phyloP scores from a whole-genome alignment of 2,888 invertebrate genomes.

The Eudasyphora cyanicolor region DNA sequence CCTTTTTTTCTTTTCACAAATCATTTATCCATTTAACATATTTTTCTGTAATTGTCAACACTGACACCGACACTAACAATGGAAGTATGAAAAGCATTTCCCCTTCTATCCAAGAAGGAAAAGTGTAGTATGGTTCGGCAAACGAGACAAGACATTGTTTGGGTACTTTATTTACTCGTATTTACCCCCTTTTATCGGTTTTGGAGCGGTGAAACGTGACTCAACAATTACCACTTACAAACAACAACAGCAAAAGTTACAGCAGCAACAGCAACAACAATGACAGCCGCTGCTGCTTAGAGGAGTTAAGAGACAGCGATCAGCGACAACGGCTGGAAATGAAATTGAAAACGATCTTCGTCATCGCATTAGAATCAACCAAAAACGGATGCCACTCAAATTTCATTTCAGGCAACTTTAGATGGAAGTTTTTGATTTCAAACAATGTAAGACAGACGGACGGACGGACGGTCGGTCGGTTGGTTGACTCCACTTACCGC shows the following conservation, averaged over 20 bases:
- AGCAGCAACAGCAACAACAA: conserved; percentile 33
- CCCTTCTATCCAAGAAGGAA: conserved; percentile 30
- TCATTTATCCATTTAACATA: too few species aligned
- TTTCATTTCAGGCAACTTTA: conserved; percentile 46
- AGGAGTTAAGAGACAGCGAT: too few species aligned
- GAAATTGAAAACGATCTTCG: conserved; percentile 58
- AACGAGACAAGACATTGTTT: background rate
- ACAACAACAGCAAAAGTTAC: conserved; percentile 37
- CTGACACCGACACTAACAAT: conserved; percentile 13
- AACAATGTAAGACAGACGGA: conserved; percentile 42
- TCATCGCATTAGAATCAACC: conserved; percentile 53
- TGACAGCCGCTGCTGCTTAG: conserved; percentile 48
- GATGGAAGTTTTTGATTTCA: conserved; percentile 58
- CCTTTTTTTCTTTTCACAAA: too few species aligned
- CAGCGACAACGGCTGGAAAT: conserved; percentile 51
- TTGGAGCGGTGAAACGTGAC: conserved; percentile 67
- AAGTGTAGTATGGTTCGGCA: conserved; percentile 17
- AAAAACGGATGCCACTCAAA: conserved; percentile 64
- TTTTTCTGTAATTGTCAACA: too few species aligned
- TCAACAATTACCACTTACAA: conserved; percentile 67
- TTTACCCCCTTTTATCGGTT: conserved; percentile 42
- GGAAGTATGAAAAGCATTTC: conserved; percentile 27
- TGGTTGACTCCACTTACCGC: background rate
- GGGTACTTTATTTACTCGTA: conserved; percentile 36
- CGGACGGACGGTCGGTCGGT: too few species aligned